Evolutionary conservation across 2,888 invertebrate species (phyloP).

Genomic region (Lasioglossum morio): DNA sequence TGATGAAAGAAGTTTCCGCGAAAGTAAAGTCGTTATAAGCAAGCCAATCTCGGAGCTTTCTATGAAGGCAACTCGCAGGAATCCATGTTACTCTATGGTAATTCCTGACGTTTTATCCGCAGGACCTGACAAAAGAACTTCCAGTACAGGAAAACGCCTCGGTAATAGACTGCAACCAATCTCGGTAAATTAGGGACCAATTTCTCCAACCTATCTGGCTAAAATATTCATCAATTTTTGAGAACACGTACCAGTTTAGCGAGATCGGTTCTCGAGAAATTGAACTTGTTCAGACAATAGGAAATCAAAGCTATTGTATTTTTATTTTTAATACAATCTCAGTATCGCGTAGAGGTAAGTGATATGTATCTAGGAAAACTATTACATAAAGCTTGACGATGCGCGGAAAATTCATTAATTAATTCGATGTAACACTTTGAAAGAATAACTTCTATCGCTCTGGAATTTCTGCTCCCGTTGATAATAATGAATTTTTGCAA

Average conservation of each 20-base stretch:
- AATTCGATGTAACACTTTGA: neutral
- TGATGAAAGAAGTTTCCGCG: conserved; percentile 30
- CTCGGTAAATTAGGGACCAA: neutral
- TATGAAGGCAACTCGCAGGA: conserved; percentile 1
- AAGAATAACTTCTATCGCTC: neutral
- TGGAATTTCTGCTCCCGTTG: neutral
- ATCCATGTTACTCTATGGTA: conserved; percentile 24
- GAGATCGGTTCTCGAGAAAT: too few relatives aligned
- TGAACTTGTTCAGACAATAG: neutral
- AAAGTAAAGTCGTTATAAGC: conserved; percentile 39
- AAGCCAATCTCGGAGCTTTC: conserved; percentile 23
- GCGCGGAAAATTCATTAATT: neutral
- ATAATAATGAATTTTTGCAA: neutral
- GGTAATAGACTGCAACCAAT: neutral
- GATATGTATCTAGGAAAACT: neutral
- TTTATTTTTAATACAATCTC: too few relatives aligned
- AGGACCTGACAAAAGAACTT: neutral
- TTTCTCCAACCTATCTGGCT: neutral
- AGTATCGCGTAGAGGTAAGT: neutral
- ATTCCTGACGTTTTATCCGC: conserved; percentile 14
- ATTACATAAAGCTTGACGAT: neutral
- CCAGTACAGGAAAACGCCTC: neutral
- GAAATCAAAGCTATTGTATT: neutral
- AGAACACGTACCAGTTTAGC: too few relatives aligned
- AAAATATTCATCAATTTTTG: neutral